Evolutionary conservation across 2,113 vertebrate species (phyloP).

Genomic region (Helogale parvula): DNA sequence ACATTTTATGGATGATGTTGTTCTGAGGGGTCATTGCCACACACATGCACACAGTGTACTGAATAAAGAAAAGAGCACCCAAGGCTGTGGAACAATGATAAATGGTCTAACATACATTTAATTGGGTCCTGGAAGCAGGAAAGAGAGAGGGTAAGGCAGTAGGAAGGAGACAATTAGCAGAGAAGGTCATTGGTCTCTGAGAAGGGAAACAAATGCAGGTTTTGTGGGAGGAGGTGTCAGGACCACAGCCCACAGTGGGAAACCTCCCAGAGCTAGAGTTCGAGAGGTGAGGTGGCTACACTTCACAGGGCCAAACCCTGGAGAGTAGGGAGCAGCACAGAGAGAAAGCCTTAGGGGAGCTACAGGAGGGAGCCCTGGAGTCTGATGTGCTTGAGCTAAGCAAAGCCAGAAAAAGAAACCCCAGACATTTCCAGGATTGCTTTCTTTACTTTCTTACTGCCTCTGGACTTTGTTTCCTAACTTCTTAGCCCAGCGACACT

Average conservation of each 20-base stretch:
- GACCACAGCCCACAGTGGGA: background rate
- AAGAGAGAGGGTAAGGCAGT: background rate
- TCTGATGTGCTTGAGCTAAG: background rate
- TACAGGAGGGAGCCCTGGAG: background rate
- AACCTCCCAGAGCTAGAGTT: background rate
- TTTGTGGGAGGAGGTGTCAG: background rate
- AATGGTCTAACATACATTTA: background rate
- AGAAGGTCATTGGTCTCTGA: background rate
- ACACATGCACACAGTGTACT: background rate
- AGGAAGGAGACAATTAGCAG: background rate
- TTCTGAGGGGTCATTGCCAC: too few species aligned
- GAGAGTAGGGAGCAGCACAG: background rate
- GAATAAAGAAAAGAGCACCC: background rate
- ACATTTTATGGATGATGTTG: too few species aligned
- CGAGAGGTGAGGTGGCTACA: too few species aligned
- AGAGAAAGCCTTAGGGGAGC: background rate
- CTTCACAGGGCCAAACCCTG: background rate
- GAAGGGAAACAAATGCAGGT: background rate
- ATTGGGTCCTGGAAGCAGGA: background rate
- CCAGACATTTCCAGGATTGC: background rate
- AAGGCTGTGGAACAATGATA: background rate
- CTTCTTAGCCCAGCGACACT: background rate
- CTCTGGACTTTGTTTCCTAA: background rate
- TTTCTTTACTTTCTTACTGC: background rate
- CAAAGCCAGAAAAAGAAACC: background rate